Evolutionary conservation across 2,797 vertebrate species (phyloP).

Genomic region (Takifugu rubripes): DNA sequence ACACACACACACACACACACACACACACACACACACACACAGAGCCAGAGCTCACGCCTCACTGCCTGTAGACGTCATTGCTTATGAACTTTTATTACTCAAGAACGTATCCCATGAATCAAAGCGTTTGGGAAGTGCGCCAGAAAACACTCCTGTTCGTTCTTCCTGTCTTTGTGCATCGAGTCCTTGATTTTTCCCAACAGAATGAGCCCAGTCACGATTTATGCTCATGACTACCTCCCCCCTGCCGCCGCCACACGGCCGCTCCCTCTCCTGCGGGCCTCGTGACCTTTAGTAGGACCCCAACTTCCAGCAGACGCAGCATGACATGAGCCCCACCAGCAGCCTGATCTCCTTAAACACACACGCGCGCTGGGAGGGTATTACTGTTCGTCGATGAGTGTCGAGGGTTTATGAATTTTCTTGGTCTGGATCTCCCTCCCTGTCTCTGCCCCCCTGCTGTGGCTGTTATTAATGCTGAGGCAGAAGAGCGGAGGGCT

Average conservation of each 20-base stretch:
- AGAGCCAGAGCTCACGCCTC: neutral
- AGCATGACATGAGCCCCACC: too few species aligned
- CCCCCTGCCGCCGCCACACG: too few species aligned
- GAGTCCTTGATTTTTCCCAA: conserved; percentile 38
- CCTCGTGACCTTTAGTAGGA: neutral
- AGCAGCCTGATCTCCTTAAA: neutral
- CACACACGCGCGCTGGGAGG: neutral
- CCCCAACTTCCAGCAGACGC: too few species aligned
- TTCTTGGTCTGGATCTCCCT: too few species aligned
- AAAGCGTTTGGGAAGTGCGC: conserved; percentile 26
- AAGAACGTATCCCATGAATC: conserved; percentile 31
- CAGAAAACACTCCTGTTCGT: conserved; percentile 43
- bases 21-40: neutral
- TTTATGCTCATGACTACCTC: conserved; percentile 21
- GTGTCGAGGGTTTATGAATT: neutral
- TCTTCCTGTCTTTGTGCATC: conserved; percentile 41
- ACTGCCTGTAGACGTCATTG: conserved; percentile 5
- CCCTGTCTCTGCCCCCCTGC: neutral
- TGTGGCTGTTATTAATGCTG: conserved; percentile 15
- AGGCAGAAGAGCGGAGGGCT: neutral
- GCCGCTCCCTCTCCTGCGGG: conserved; percentile 30
- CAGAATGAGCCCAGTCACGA: conserved; percentile 24
- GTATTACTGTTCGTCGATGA: conserved; percentile 1
- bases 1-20: conserved; percentile 4
- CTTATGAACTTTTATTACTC: conserved; percentile 15